These are phyloP conservation scores for Chiloscyllium plagiosum DNA, from an alignment of 2,113 vertebrate species.

Conservation along the genomic window DNA sequence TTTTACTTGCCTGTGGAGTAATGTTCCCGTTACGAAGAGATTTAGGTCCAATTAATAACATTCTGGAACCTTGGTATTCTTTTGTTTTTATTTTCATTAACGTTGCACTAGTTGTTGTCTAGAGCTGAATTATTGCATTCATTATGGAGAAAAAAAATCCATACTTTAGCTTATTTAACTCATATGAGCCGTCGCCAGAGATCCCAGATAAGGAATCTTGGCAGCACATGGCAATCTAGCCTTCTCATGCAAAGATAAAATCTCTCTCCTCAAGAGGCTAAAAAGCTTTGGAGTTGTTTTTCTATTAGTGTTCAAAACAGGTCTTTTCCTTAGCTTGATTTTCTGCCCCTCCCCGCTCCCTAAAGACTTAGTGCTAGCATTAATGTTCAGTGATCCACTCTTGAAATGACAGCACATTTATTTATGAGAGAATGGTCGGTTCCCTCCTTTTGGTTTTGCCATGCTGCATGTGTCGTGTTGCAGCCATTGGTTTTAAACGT, in stretches of 20 bases:
- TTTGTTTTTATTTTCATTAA: constrained; percentile 16
- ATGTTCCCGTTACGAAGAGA: not conserved
- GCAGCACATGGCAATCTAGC: not conserved
- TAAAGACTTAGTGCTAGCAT: not conserved
- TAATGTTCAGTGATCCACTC: not conserved
- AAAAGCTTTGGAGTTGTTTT: constrained; percentile 34
- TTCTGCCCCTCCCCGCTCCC: not conserved
- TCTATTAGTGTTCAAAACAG: not conserved
- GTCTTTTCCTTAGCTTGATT: not conserved
- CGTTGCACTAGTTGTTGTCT: not conserved
- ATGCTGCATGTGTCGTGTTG: not conserved
- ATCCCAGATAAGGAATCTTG: constrained; percentile 36
- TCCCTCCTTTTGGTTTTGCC: not conserved
- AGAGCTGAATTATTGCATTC: not conserved
- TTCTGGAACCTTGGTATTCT: not conserved
- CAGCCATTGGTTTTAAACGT: not conserved
- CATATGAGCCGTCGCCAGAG: not conserved
- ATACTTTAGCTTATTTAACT: not conserved
- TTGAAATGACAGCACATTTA: not conserved
- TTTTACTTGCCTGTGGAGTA: not conserved
- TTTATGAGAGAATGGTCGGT: not conserved
- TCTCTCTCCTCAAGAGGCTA: not conserved
- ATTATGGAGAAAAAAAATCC: not conserved
- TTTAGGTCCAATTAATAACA: constrained; percentile 11
- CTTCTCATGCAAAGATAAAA: constrained; percentile 39